Evolutionary conservation across 2,113 vertebrate species (phyloP), one percentile per base, ranked within the genome.

Genomic region (Oxygymnocypris stewartii): DNA sequence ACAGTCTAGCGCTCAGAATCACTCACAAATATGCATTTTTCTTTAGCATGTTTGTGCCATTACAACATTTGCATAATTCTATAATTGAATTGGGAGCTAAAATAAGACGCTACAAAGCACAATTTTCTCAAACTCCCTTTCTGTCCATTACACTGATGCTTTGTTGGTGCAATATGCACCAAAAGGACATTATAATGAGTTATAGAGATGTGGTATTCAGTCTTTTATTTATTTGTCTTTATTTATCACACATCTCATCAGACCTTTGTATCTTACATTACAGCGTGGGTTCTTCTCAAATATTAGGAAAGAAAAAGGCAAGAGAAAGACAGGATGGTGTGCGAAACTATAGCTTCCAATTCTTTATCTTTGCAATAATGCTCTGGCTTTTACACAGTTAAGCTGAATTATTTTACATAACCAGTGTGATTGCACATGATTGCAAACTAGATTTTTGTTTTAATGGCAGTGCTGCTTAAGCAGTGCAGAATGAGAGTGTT

Each of bases 161-260:
- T 47, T 71, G 18, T 67, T 25, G 61, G 44, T 20, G 44, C 1
- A 18, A n/a, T 82, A 51, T 28, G 47, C 61, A 82, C 71, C 81
- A 71, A 54, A 71, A 67, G 42, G 80, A 51, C 42, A 71, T 71
- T 71, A 37, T 82, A 69, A 82, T 82, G 63, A 69, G 80, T 71
- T 37, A 82, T 71, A 51, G 18, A 69, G 80, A 82, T 65, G 59
- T 31, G n/a, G n/a, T 25, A 28, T 67, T 82, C 44, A 37, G 28
- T 7, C 28, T 69, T 69, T 82, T 71, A 51, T 82, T 82, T 63
- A 37, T 69, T 2, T 51, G 81, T 51, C 81, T 35, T 63, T 82
- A 31, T 51, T 78, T 78, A 78, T 78, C 76, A 31, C 76, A 78
- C 49, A 71, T 69, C 81, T 37, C 81, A 35, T 23, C 42, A 51